Evolutionary conservation across 2,797 vertebrate species (phyloP), one percentile per base, ranked within the genome.

Genomic region (Anniella stebbinsi): DNA sequence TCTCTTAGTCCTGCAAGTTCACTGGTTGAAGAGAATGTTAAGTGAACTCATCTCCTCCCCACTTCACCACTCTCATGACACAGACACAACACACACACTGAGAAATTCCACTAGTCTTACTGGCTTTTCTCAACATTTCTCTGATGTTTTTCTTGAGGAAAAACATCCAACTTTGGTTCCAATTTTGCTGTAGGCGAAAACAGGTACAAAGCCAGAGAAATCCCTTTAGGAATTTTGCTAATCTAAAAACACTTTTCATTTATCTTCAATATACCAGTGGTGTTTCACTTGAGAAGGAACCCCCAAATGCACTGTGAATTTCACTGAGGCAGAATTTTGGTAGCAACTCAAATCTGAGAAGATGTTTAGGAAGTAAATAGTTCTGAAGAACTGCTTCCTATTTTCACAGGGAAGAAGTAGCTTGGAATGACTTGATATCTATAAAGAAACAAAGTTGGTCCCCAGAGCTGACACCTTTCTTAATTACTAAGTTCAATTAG

Each of bases 401-500:
- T 77, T 30, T 38, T 38, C 60, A 67, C 33, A 36, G 23, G 11
- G 36, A 72, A 41, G 23, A 54, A 66, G 18, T n/a, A 84, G 36
- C 45, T 28, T 67, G 89, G 36, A 75, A 15, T 60, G 54, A 10
- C 1, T 23, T 78, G 45, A 28, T 54, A 28, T 84, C 41, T 45
- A 23, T 30, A 54, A 54, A 54, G 82, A 78, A 84, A 92, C 76
- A 25, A 92, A 23, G 89, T 90, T 89, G 23, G 5, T 91, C 80
- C 87, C 81, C n/a, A 76, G 28, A 33, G 23, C 76, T 89, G 48
- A 28, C 81, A 93, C 8, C 11, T 81, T 86, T 92, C 89, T 89
- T 72, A 95, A 93, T 93, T 93, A 83, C 21, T 92, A 89, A 89
- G 93, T 95, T 91, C 2, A 94, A 89, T 92, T 95, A 93, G 0